phyloP scores from a whole-genome alignment of 1,140 invertebrate species.

The Bombyx mandarina region DNA sequence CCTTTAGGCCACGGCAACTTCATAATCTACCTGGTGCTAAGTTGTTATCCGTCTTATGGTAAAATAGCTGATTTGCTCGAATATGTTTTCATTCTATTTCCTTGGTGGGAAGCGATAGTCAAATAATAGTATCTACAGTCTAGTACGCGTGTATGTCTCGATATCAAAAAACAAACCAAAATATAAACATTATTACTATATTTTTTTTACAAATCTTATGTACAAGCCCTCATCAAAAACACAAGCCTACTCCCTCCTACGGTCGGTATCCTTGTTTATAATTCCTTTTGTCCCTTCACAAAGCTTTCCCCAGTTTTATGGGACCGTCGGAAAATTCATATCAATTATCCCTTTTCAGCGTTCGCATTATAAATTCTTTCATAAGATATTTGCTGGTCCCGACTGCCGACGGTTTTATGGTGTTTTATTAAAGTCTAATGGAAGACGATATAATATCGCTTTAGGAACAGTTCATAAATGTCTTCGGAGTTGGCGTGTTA shows the following conservation, averaged over 20 bases:
- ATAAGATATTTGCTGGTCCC: conserved; percentile 28
- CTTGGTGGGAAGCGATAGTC: too few species aligned
- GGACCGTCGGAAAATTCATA: conserved; percentile 32
- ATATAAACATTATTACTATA: not conserved
- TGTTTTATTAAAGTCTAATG: not conserved
- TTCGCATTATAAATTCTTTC: conserved; percentile 37
- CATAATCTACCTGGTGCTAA: too few species aligned
- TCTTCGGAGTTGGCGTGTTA: too few species aligned
- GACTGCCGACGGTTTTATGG: conserved; percentile 9
- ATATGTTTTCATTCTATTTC: too few species aligned
- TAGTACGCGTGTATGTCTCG: not conserved
- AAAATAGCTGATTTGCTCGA: too few species aligned
- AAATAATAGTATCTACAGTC: too few species aligned
- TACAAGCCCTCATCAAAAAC: not conserved
- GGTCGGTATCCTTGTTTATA: conserved; percentile 17
- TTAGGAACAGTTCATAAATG: too few species aligned
- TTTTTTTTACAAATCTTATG: not conserved
- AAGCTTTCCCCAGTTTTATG: conserved; percentile 16
- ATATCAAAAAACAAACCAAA: not conserved
- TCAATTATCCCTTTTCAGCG: conserved; percentile 30
- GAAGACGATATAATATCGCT: too few species aligned
- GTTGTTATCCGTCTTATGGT: too few species aligned
- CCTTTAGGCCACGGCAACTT: too few species aligned
- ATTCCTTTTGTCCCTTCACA: conserved; percentile 41
- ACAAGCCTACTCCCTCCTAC: conserved; percentile 1